These are phyloP conservation scores for Antrozous pallidus DNA, from an alignment of 2,797 vertebrate species.

Conservation along the genomic window DNA sequence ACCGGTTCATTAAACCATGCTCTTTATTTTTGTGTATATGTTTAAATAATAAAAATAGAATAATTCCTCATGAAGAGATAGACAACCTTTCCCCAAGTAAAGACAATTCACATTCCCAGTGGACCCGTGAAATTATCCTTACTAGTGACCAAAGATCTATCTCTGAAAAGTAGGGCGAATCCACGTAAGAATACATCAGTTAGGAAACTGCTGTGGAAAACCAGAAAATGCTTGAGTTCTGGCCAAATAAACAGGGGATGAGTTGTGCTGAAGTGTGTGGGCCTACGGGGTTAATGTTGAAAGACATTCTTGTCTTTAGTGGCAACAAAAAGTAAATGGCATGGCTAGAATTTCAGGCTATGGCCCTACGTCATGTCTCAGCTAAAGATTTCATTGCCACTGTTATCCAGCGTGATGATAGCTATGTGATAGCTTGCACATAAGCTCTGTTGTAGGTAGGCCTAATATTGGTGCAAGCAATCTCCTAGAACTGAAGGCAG, in stretches of 20 bases:
- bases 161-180: neutral
- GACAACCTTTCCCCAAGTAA: neutral
- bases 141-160: neutral
- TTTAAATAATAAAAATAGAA: conserved; percentile 13
- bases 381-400: neutral
- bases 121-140: neutral
- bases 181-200: neutral
- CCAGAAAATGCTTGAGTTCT: too few species aligned
- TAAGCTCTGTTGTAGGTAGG: neutral
- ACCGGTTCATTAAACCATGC: neutral
- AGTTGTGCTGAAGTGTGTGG: neutral
- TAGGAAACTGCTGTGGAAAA: neutral
- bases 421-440: neutral
- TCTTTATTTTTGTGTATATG: neutral
- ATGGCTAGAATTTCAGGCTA: neutral
- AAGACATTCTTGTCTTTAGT: neutral
- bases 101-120: neutral
- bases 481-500: neutral
- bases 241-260: neutral
- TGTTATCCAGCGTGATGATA: neutral
- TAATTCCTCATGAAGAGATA: neutral
- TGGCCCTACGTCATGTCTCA: neutral
- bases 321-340: neutral
- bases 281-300: neutral
- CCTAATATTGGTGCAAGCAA: neutral